Percentiles rank a stretch among this genome's conserved stretches.
These are phyloP conservation scores for Pterocles burchelli DNA, from an alignment of 2,113 vertebrate species.

Conservation along the genomic window DNA sequence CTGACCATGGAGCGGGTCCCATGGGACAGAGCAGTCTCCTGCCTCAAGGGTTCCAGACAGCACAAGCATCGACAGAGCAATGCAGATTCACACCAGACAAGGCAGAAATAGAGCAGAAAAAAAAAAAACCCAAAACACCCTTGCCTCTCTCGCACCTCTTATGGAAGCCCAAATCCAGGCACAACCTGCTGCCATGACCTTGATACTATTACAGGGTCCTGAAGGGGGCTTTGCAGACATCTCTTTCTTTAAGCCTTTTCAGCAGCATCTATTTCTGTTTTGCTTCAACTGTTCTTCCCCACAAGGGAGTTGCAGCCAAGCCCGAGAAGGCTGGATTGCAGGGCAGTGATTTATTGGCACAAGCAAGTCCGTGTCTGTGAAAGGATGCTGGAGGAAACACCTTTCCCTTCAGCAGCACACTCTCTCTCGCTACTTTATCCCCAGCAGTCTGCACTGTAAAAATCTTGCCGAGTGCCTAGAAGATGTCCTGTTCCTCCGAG, in stretches of 20 bases:
- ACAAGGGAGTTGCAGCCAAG: not conserved
- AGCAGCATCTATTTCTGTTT: not conserved
- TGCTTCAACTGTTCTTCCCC: not conserved
- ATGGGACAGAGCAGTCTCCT: not conserved
- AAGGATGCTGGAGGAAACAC: not conserved
- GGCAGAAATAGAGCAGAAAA: not conserved
- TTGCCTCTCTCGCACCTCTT: not conserved
- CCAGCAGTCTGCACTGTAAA: not conserved
- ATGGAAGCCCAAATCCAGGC: not conserved
- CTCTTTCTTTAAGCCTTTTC: not conserved
- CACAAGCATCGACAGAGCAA: not conserved
- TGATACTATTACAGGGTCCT: not conserved
- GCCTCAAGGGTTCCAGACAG: not conserved
- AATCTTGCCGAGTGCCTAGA: not conserved
- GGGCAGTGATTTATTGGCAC: not conserved
- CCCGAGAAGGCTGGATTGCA: not conserved
- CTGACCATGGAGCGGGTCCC: not conserved
- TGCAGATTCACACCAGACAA: not conserved
- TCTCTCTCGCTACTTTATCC: not conserved
- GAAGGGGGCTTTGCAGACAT: not conserved
- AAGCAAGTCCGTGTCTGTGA: not conserved
- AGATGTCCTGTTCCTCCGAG: not conserved
- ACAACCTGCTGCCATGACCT: not conserved
- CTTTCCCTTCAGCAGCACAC: not conserved
- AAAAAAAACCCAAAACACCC: not conserved